A percentile compares a stretch with the other conserved stretches of the same genome.
These are phyloP conservation scores for Genyomyrus donnyi DNA, from an alignment of 2,113 vertebrate species.

Conservation along the genomic window DNA sequence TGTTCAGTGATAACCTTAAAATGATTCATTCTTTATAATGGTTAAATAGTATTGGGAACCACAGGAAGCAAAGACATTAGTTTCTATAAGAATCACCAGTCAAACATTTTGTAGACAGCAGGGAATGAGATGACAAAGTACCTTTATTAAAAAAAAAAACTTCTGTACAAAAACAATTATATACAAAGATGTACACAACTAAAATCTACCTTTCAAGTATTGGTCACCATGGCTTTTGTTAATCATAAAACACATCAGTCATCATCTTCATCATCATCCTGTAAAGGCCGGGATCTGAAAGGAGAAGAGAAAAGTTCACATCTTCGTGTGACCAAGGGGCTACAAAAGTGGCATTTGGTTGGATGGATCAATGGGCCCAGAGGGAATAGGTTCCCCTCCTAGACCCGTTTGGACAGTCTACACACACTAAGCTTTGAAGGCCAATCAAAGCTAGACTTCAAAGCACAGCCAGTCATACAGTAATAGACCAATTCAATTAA, in stretches of 20 bases:
- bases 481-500: not conserved
- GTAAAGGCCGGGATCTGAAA: conserved; percentile 53
- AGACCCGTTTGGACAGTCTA: not conserved
- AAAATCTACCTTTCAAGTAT: not conserved
- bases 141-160: conserved; percentile 34
- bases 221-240: not conserved
- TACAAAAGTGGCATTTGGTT: not conserved
- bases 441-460: not conserved
- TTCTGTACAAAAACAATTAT: conserved; percentile 50
- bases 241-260: not conserved
- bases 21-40: not conserved
- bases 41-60: not conserved
- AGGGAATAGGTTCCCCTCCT: not conserved
- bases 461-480: not conserved
- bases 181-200: conserved; percentile 59
- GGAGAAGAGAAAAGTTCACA: not conserved
- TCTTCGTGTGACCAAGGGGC: not conserved
- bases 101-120: not conserved
- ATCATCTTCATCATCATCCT: conserved; percentile 53
- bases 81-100: not conserved
- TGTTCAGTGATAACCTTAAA: not conserved
- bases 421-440: not conserved
- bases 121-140: not conserved
- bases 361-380: not conserved
- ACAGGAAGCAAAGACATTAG: not conserved